A percentile compares a stretch with the other conserved stretches of the same genome.
phyloP scores from a whole-genome alignment of 2,797 vertebrate species.

The Arrhamphus sclerolepis region DNA sequence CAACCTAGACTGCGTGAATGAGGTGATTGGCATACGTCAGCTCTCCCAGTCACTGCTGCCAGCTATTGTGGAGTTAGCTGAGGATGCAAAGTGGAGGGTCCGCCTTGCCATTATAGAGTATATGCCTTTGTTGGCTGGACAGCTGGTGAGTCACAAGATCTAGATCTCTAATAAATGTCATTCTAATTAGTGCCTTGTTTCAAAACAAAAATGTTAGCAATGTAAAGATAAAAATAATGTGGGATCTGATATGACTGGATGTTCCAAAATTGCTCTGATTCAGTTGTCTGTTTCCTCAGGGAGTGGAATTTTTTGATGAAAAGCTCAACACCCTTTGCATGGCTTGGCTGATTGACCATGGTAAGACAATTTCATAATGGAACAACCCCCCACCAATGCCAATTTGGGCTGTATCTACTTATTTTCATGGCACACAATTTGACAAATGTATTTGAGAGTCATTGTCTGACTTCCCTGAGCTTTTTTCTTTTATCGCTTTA shows the following conservation, averaged over 20 bases:
- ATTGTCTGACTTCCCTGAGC: too few species aligned
- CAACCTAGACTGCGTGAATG: constrained; percentile 91
- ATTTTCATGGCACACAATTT: too few species aligned
- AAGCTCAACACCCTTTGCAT: constrained; percentile 94
- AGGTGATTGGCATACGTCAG: constrained; percentile 92
- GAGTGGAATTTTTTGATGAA: constrained; percentile 94
- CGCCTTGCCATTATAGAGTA: constrained; percentile 93
- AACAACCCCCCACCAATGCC: too few species aligned
- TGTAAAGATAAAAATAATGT: neutral
- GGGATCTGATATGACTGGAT: too few species aligned
- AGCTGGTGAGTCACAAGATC: constrained; percentile 82
- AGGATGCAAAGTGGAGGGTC: constrained; percentile 92
- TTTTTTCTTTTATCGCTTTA: too few species aligned
- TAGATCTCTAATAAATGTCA: constrained; percentile 5
- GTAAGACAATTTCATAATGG: constrained; percentile 70
- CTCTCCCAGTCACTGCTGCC: constrained; percentile 92
- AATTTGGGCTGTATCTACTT: too few species aligned
- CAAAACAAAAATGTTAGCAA: constrained; percentile 18
- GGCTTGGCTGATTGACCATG: constrained; percentile 94
- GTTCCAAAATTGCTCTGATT: constrained; percentile 7
- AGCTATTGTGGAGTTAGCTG: constrained; percentile 91
- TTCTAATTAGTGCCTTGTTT: constrained; percentile 8
- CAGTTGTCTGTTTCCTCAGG: constrained; percentile 71
- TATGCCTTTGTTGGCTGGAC: constrained; percentile 91
- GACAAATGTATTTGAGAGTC: too few species aligned